Evolutionary conservation across 2,113 vertebrate genomes (phyloP), one percentile per base, ranked within the genome.

Genomic region (Puffinus mauretanicus): DNA sequence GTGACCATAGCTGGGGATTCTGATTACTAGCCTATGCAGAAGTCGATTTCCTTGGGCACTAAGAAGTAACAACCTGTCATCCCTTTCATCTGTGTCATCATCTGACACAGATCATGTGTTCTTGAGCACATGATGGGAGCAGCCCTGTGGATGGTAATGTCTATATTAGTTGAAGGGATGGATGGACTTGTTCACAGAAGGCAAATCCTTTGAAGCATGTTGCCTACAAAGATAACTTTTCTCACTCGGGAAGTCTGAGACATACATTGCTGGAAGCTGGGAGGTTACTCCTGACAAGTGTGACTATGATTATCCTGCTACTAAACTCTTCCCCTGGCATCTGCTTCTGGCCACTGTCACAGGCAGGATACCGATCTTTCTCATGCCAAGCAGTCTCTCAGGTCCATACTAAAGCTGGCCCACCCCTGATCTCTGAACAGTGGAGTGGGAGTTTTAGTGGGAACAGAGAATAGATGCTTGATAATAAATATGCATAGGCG

Each of bases 31-130:
- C 20, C 61, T 90, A 21, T 46, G 87, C 91, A 94, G 49, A 58
- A 78, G 83, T 11, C 2, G 0, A 65, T 88, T 85, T 95, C 93
- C 84, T 91, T 26, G 70, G 82, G 90, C 84, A 54, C 61, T 77
- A 14, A 49, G 60, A 90, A 79, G 54, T 87, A 93, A 85, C 93
- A 95, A 82, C 81, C 57, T 96, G 94, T 91, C 93, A 91, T 90
- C 40, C 57, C 62, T 91, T 82, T 76, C 66, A 87, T 87, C 40
- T 40, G 40, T 40, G 12, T 40, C 78, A 58, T 96, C 96, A 94
- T 80, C 96, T 96, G 96, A 97, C 96, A 85, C 66, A 52, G 78
- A 86, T 95, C 93, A 94, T 95, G 93, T 95, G 90, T 69, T 95
- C 46, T 0, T 70, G 46, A 95, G 92, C 96, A 93, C 92, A 93